Percentiles rank a stretch among this genome's conserved stretches.
Evolutionary conservation across 2,797 vertebrate species (phyloP).

Genomic region (Crocodylus rhombifer): DNA sequence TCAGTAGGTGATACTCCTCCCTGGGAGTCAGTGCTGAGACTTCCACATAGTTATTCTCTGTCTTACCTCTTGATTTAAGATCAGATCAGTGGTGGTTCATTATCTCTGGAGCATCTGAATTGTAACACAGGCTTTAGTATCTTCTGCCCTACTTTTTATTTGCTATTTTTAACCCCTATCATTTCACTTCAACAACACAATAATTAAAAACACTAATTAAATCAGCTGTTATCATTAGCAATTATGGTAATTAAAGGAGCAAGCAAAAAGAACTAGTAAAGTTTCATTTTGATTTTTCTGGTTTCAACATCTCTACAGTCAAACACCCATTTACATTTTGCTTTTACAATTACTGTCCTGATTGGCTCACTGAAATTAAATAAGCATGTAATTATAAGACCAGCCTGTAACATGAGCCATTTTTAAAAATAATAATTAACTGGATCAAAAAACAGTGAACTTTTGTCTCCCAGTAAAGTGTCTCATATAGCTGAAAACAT

Average conservation of each 20-base stretch:
- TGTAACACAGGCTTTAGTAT: not conserved
- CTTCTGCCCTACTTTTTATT: too few relatives aligned
- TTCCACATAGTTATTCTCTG: not conserved
- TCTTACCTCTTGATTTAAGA: not conserved
- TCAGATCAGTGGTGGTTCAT: not conserved
- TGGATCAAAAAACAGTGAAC: not conserved
- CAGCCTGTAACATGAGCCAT: not conserved
- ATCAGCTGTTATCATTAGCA: not conserved
- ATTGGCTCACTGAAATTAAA: not conserved
- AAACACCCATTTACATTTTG: not conserved
- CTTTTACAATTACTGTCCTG: not conserved
- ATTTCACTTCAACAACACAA: not conserved
- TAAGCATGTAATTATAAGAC: conserved; percentile 6
- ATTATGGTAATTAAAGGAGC: not conserved
- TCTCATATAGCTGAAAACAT: not conserved
- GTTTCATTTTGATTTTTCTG: not conserved
- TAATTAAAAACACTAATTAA: not conserved
- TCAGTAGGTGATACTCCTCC: not conserved
- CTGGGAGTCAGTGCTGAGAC: not conserved
- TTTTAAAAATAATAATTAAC: conserved; percentile 19
- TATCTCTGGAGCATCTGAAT: not conserved
- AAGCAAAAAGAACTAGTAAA: not conserved
- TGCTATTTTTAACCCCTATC: not conserved
- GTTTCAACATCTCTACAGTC: not conserved
- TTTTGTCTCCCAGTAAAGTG: not conserved